These are phyloP conservation scores for Eupleurogrammus muticus DNA, from an alignment of 2,797 vertebrate genomes.

Conservation along the genomic window DNA sequence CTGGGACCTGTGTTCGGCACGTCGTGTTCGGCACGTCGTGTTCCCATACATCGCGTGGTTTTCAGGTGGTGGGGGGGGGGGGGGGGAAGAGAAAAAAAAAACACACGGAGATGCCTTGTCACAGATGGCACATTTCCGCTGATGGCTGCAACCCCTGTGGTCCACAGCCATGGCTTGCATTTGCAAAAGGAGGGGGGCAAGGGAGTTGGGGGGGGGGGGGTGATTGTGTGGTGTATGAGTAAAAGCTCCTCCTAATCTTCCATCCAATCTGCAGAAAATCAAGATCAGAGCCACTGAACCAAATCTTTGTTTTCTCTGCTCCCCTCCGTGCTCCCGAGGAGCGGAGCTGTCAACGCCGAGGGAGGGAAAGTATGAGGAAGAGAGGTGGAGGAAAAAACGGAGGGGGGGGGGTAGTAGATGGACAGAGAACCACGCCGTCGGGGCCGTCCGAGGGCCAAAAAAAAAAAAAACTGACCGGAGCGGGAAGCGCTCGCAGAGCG, in stretches of 20 bases:
- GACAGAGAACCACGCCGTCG: conserved; percentile 46
- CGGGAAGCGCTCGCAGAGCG: conserved; percentile 29
- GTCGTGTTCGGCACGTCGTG: conserved; percentile 49
- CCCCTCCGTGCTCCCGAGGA: conserved; percentile 74
- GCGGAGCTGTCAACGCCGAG: conserved; percentile 72
- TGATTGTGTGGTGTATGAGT: conserved; percentile 74
- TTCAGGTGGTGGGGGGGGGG: no score
- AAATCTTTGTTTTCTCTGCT: conserved; percentile 79
- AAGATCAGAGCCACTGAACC: conserved; percentile 82
- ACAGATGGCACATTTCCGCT: conserved; percentile 77
- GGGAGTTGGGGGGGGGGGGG: conserved; percentile 57
- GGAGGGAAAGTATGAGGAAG: conserved; percentile 43
- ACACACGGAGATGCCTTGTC: conserved; percentile 62
- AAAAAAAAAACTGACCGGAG: conserved; percentile 47
- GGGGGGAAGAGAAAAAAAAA: no score
- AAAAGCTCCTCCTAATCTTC: conserved; percentile 78
- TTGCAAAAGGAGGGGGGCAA: conserved; percentile 54
- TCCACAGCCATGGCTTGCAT: conserved; percentile 69
- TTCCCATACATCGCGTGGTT: conserved; percentile 57
- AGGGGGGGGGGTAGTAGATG: conserved; percentile 21
- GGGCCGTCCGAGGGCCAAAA: conserved; percentile 57
- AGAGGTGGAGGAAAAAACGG: conserved; percentile 11
- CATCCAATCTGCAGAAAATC: conserved; percentile 82
- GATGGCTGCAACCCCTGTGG: conserved; percentile 77
- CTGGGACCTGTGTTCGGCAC: conserved; percentile 51